Evolutionary conservation across 1,140 invertebrate species (phyloP), one percentile per base, ranked within the genome.

Genomic region (Luehdorfia chinensis): DNA sequence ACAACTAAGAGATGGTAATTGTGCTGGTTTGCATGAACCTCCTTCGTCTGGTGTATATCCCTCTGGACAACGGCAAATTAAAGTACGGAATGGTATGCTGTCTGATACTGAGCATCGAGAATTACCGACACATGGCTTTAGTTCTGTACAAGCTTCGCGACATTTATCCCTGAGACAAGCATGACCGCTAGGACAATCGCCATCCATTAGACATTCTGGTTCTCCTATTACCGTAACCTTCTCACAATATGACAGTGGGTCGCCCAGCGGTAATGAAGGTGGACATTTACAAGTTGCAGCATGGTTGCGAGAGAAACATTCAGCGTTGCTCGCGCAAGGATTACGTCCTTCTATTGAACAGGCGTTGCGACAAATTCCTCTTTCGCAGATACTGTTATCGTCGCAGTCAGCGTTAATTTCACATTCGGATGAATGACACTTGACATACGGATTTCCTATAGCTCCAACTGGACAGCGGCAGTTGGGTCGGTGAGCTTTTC

Each of bases 11-110:
- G 89, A 89, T 57, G 91, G 88, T 32, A 95, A 71, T 62, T 93
- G 84, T 19, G 94, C 90, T 7, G 18, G 34, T 37, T 11, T 37
- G 34, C 95, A 97, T 61, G 93, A 89, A 31, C 93, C 94, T 52
- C 90, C 90, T 44, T 92, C 87, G 64, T 95, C 91, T 1, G 94
- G 94, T 46, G 95, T 90, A 88, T 91, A 95, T 9, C 93, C 93
- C 59, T 94, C 92, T 0, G 94, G 93, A 66, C 95, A 96, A 37
- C 93, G 93, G 67, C 94, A 96, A 23, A 93, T 92, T 90, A 96
- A 93, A 0, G 94, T 96, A 37, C 94, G 81, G 6, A 96, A 93
- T 1, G 95, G 95, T 14, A 93, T 87, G 9, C 94, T 95, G 66
- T 96, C 93, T 1, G 95, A 88, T 2, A 95, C 94, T 55, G 90